A percentile compares a stretch with the other conserved stretches of the same genome.
phyloP scores from a whole-genome alignment of 2,797 vertebrate species.

The Dicrostonyx torquatus region DNA sequence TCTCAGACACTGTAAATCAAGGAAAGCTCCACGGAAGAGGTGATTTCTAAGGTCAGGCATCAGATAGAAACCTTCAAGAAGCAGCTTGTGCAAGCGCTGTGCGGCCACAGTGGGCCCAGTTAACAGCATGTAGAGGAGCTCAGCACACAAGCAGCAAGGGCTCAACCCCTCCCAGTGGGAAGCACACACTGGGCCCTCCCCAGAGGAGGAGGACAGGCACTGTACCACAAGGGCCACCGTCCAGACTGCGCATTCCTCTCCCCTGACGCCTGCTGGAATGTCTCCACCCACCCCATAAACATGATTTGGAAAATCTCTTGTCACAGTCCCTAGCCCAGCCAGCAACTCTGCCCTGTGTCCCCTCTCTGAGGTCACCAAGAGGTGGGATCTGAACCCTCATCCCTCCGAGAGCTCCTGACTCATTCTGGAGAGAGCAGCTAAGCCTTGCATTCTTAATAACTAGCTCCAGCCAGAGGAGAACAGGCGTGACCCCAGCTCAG shows the following conservation, averaged over 20 bases:
- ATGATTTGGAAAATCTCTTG: constrained; percentile 53
- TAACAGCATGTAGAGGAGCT: neutral
- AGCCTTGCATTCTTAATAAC: constrained; percentile 34
- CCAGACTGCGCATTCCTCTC: neutral
- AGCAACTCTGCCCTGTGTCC: neutral
- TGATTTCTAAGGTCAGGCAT: neutral
- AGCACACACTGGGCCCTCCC: neutral
- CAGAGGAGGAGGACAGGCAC: neutral
- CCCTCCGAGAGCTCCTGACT: constrained; percentile 54
- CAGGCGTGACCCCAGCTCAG: neutral
- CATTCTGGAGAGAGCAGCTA: constrained; percentile 45
- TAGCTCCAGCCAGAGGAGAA: neutral
- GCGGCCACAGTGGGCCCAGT: neutral
- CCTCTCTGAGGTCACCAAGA: constrained; percentile 39
- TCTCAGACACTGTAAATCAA: neutral
- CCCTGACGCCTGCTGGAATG: neutral
- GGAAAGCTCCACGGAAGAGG: neutral
- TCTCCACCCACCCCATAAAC: neutral
- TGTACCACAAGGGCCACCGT: neutral
- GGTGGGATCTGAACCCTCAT: neutral
- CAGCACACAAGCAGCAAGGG: neutral
- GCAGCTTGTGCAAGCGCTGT: constrained; percentile 5
- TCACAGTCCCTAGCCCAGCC: neutral
- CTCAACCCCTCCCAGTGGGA: too few relatives aligned
- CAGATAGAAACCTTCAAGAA: neutral